A percentile compares a stretch with the other conserved stretches of the same genome.
Evolutionary conservation across 1,140 invertebrate species (phyloP).

Genomic region (Samia ricini): DNA sequence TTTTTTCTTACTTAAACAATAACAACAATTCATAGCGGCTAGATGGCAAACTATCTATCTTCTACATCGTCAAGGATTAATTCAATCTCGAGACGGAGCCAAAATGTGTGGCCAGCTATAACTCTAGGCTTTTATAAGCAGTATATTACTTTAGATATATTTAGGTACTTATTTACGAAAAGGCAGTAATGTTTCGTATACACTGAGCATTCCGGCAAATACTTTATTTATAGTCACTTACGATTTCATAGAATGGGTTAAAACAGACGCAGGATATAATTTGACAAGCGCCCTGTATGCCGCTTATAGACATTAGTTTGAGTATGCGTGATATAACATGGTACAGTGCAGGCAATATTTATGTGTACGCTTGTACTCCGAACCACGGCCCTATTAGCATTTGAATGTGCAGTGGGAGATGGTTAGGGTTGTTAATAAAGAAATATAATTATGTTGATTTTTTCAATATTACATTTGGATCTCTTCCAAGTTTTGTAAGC

Average conservation of each 20-base stretch:
- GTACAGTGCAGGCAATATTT: slow-evolving; percentile 12
- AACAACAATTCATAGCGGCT: background rate
- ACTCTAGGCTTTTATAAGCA: background rate
- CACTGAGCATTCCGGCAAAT: no score
- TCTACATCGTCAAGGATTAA: background rate
- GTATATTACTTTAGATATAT: background rate
- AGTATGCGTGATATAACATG: background rate
- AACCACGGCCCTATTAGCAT: slow-evolving; percentile 13
- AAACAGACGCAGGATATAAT: background rate
- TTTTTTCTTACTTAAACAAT: background rate
- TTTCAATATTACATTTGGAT: background rate
- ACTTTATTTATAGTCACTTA: no score
- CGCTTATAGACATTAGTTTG: background rate
- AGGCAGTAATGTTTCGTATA: no score
- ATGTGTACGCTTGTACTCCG: background rate
- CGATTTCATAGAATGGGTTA: no score
- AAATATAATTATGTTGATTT: background rate
- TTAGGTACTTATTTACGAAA: background rate
- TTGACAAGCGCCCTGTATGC: background rate
- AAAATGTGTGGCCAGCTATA: background rate
- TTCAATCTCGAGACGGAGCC: background rate
- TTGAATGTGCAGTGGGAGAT: slow-evolving; percentile 9
- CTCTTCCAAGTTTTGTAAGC: no score
- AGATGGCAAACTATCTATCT: background rate
- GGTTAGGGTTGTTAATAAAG: slow-evolving; percentile 4